A percentile compares a stretch with the other conserved stretches of the same genome.
Conservation (phyloP, 2,888 invertebrate genomes). For the Dolichomitus sp. region DNA sequence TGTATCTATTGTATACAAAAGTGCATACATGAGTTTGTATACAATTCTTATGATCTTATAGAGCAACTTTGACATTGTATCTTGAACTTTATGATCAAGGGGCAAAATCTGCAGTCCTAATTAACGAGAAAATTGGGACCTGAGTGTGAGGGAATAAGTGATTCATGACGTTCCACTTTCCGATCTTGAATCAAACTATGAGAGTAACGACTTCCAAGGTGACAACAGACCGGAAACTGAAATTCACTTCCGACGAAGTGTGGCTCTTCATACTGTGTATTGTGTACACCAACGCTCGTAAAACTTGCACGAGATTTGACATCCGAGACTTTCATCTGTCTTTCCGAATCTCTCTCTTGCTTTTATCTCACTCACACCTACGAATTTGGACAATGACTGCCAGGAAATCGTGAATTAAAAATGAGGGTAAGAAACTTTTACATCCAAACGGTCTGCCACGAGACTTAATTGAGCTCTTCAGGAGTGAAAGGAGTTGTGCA, state of each 20-base stretch:
- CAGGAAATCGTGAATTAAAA: neutral
- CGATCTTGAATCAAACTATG: neutral
- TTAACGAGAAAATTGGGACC: neutral
- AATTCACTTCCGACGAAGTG: neutral
- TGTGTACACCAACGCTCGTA: neutral
- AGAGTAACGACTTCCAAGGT: neutral
- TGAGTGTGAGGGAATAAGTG: neutral
- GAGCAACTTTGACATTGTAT: neutral
- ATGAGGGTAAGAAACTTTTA: neutral
- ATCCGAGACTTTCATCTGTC: neutral
- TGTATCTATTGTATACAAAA: conserved; percentile 10
- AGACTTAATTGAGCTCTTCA: conserved; percentile 5
- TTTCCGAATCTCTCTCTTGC: neutral
- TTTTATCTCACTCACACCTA: neutral
- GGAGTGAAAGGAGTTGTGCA: neutral
- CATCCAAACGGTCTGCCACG: neutral
- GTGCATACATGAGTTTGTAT: neutral
- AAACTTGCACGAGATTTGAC: neutral
- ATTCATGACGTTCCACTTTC: neutral
- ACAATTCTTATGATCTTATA: neutral
- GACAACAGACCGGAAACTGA: neutral
- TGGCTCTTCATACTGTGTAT: neutral
- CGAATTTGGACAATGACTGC: neutral
- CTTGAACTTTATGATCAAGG: neutral
- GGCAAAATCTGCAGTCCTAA: neutral